These are phyloP conservation scores for Leptinotarsa lineolata DNA, from an alignment of 1,140 invertebrate genomes.

Conservation along the genomic window DNA sequence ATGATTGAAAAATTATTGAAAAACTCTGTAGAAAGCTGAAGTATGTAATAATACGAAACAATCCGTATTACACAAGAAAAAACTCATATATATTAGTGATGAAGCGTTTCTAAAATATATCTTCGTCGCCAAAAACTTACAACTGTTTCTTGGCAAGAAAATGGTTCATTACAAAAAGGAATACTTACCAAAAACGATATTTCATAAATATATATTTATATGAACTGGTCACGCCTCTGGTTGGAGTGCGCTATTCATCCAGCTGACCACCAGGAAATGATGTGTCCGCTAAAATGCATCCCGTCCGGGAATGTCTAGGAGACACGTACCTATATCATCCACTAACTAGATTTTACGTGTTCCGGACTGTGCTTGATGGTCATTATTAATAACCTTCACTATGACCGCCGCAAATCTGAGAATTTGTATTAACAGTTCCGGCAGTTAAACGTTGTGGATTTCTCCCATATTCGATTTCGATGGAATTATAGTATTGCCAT, in stretches of 20 bases:
- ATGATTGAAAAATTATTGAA: no score
- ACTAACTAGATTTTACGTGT: conserved; percentile 6
- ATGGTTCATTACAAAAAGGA: no score
- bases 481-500: background rate
- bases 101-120: no score
- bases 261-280: background rate
- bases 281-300: background rate
- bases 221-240: background rate
- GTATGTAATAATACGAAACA: no score
- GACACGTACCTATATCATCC: background rate
- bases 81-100: no score
- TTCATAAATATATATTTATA: no score
- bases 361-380: background rate
- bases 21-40: no score
- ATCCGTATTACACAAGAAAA: no score
- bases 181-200: no score
- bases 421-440: background rate
- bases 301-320: background rate
- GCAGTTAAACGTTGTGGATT: background rate
- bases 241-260: background rate
- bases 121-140: no score
- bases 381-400: background rate
- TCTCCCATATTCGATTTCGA: background rate
- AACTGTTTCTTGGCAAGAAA: no score
- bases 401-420: background rate